phyloP scores from a whole-genome alignment of 2,797 vertebrate species.

The Schizopygopsis pylzovi region DNA sequence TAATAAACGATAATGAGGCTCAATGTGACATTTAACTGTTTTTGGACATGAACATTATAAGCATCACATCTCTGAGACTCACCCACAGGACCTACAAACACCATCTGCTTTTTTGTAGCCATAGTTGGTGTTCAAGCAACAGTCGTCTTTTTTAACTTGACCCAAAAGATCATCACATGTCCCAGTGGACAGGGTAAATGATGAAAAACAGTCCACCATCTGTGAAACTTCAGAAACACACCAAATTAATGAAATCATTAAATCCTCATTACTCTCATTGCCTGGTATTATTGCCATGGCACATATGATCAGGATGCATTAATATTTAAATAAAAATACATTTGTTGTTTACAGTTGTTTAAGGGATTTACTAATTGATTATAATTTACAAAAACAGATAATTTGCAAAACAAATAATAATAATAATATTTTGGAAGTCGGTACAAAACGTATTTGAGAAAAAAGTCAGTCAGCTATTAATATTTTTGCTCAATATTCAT shows the following conservation, averaged over 20 bases:
- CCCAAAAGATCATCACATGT: conserved; percentile 53
- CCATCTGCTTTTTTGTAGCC: conserved; percentile 27
- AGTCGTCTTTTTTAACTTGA: background rate
- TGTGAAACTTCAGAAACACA: conserved; percentile 49
- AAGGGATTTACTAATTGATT: background rate
- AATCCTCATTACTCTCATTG: background rate
- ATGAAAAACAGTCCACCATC: conserved; percentile 51
- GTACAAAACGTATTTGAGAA: background rate
- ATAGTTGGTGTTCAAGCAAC: conserved; percentile 59
- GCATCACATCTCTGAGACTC: background rate
- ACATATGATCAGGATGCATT: background rate
- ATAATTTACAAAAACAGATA: background rate
- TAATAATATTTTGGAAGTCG: too few relatives aligned
- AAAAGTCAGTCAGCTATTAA: background rate
- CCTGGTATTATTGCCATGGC: background rate
- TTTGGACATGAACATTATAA: background rate
- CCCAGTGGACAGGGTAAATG: conserved; percentile 37
- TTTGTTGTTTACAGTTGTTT: background rate
- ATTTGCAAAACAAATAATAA: background rate
- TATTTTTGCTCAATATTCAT: background rate
- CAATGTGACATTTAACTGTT: background rate
- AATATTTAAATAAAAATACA: background rate
- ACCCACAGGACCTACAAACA: conserved; percentile 62
- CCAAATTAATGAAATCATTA: background rate
- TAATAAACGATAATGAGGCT: background rate